Evolutionary conservation across 1,140 invertebrate genomes (phyloP).

Genomic region (Euura lappo): DNA sequence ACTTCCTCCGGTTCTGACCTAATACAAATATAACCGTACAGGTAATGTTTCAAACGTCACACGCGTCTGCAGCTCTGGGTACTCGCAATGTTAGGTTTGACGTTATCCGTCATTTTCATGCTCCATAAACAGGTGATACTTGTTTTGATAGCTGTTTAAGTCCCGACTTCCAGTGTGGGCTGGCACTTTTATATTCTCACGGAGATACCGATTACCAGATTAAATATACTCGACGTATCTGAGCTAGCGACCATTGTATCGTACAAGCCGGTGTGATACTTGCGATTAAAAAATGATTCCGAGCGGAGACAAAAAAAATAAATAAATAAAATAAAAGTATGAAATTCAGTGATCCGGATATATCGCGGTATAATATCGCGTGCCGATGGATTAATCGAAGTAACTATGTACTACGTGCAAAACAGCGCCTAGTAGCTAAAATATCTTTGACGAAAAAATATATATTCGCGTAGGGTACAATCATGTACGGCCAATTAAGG

Average conservation of each 20-base stretch:
- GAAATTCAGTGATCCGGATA: constrained; percentile 8
- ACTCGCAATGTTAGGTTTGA: background rate
- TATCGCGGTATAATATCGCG: background rate
- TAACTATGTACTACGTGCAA: background rate
- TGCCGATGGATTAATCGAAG: background rate
- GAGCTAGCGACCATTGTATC: background rate
- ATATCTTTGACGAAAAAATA: background rate
- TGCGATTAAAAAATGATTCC: background rate
- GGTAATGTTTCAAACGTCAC: background rate
- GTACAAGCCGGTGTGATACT: background rate
- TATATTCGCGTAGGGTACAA: constrained; percentile 9
- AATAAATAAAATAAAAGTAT: background rate
- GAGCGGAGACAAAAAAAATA: background rate
- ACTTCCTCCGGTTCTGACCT: background rate
- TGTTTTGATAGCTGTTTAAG: background rate
- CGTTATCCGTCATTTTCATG: background rate
- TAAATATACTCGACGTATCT: background rate
- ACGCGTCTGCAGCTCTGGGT: too few species aligned
- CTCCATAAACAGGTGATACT: background rate
- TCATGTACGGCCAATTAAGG: constrained; percentile 38
- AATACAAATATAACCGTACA: background rate
- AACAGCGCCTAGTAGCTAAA: background rate
- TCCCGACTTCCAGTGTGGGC: background rate
- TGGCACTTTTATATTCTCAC: background rate
- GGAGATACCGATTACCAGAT: background rate